Conservation (phyloP, 23 tunicate genomes). For the Halocynthia aurantium region DNA sequence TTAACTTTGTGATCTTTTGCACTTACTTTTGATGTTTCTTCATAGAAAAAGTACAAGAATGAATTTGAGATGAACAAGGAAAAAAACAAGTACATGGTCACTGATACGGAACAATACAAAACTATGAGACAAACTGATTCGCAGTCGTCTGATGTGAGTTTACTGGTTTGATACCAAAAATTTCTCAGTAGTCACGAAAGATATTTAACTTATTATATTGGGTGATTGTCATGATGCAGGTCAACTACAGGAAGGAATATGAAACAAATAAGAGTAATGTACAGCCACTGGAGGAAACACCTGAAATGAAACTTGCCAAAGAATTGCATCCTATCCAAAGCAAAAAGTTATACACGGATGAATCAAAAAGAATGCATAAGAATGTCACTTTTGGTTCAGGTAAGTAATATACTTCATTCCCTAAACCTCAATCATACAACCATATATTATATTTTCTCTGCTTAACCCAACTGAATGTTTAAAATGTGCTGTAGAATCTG, state of each 20-base stretch:
- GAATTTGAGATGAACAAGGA: constrained; percentile 39
- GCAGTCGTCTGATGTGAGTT: constrained; percentile 40
- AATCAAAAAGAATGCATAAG: constrained; percentile 22
- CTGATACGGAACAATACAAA: constrained; percentile 55
- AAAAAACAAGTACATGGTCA: constrained; percentile 50
- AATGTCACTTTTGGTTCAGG: constrained; percentile 28
- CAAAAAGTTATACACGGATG: constrained; percentile 23
- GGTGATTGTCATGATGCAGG: not conserved
- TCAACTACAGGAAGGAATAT: constrained; percentile 29
- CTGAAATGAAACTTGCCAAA: constrained; percentile 33
- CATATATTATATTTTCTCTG: no score
- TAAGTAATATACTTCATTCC: not conserved
- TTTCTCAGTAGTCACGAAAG: no score
- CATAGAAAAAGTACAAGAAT: constrained; percentile 27
- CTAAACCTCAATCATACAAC: no score
- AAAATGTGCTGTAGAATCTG: no score
- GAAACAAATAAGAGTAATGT: constrained; percentile 22
- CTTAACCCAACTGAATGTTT: no score
- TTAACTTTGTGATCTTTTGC: no score
- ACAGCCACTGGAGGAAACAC: constrained; percentile 17
- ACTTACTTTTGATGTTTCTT: no score
- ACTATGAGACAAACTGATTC: constrained; percentile 31
- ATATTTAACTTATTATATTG: no score
- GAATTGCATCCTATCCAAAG: constrained; percentile 32
- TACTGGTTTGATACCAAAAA: no score